Evolutionary conservation across 2,113 vertebrate species (phyloP), one percentile per base, ranked within the genome.

Genomic region (Raphicerus campestris): DNA sequence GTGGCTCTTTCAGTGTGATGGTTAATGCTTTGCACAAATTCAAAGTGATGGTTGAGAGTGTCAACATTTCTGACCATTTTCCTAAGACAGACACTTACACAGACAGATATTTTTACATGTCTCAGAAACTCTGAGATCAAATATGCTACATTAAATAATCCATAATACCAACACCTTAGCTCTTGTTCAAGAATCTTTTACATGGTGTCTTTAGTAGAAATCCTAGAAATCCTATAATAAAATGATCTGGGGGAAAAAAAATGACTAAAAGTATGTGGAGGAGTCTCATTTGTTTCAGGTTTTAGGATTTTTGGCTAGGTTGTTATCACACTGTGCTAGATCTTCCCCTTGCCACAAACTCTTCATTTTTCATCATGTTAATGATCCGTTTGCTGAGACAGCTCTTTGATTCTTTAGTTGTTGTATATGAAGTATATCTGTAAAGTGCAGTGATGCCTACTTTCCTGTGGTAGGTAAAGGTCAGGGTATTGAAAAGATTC

Each of bases 21-120:
- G 85, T 96, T 96, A 94, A 96, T 91, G 86, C 56, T 78, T 1
- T 86, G 89, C 13, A 82, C 82, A 39, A 56, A 93, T 92, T 93
- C 97, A 97, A 96, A 86, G 32, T 1, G 13, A 81, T 96, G 89
- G 89, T 78, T 94, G 61, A 92, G 83, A 47, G 42, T 24, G 45
- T 24, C 47, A 66, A 58, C 30, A 87, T 98, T 87, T 92, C 82
- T 92, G n/a, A 94, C 28, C 9, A 42, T 45, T 97, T 98, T 97
- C 55, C 51, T 96, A 63, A 96, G 81, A 60, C 0, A 86, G 86
- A 80, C 32, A 85, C 60, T 55, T 75, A 78, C 39, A 61, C 81
- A 96, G 94, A 55, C 84, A 97, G 30, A 58, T 22, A 47, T 88
- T 84, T 89, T 75, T 47, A 61, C 47, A 26, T 83, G 53, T 70